Evolutionary conservation across 2,113 vertebrate species (phyloP), one percentile per base, ranked within the genome.

Genomic region (Macroglossus sobrinus): DNA sequence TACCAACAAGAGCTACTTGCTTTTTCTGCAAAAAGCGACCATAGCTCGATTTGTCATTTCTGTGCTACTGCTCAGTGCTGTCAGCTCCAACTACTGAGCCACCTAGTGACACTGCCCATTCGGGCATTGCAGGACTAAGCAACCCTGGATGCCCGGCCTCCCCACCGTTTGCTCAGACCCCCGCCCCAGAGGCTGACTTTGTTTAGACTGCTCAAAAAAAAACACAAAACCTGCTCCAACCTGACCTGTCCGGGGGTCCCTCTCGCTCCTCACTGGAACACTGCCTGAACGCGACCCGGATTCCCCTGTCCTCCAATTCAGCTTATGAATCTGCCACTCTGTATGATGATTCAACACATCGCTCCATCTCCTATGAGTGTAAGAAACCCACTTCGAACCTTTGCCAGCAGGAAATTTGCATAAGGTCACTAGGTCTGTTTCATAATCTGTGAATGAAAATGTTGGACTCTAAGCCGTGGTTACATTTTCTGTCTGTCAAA

Each of bases 61-160:
- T 13, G 12, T 63, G 59, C 4, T 4, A 26, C 59, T 30, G 59
- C 21, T 30, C 59, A 30, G 22, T 63, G 11, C 12, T 24, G 28
- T 63, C 59, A 63, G 5, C 59, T 30, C 28, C 28, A 63, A 5
- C 59, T 24, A 14, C 5, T 28, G 28, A 28, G 24, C 12, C 8
- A 28, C 59, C 3, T 22, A 38, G 35, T 2, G 38, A 63, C 87
- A 63, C 22, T 30, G 63, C 33, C 71, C 2, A 35, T 16, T 21
- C 0, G 0, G 7, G 1, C 26, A 4, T 40, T 16, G 30, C 13
- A 66, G 47, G 64, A 21, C 2, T 61, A 30, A 69, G 61, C 57
- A 47, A n/a, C 14, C 12, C 22, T 9, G 71, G n/a, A 33, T 0
- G 0, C 26, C 2, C 6, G 13, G 2, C 15, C 16, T 63, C 33